Base-by-base conservation (phyloP, 1,140 invertebrate species). In the Drusus annulatus region DNA sequence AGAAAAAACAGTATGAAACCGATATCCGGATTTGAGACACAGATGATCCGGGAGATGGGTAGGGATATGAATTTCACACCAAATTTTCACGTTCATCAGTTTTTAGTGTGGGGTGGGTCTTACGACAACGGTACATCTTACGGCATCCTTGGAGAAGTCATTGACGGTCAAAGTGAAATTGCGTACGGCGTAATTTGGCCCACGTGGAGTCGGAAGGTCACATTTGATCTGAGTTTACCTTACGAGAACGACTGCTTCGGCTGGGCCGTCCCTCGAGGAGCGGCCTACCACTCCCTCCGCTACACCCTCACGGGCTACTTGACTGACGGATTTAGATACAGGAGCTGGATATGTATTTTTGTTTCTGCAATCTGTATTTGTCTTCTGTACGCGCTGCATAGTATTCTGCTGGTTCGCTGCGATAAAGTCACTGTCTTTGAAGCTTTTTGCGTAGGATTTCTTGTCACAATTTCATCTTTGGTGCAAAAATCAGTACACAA, bases 101-200 rank as follows among this genome's bases (percentile, higher is more conserved):
- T 52, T 19, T 31, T 51, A 21, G n/a, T 31, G 1, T 76, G 79
- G 73, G 79, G 79, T 1, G 79, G 73, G 36, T 23, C 75, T 1
- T 23, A 19, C 8, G 71, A 52, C 1, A 63, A 79, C 17, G 56
- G 56, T 1, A 31, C 60, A 3, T n/a, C 71, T 17, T 52, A 52
- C 15, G 79, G 79, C 68, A 75, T 80, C 31, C 15, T 80, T 2
- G 79, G 79, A 16, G 79, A 80, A 3, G 79, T 80, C 4, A 28
- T 65, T 15, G 16, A 36, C 3, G 58, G 71, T 16, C 65, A 17
- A 10, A 80, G 79, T 36, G 79, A 75, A 36, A 80, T 80, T 50
- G 79, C 79, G 6, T 68, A 62, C 23, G 79, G 79, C 4, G 50
- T 65, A 4, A 80, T 80, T 60, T 80, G 79, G 79, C 79, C 73